These are phyloP conservation scores for Chymomyza caudatula DNA, from an alignment of 2,888 invertebrate species.

Conservation along the genomic window DNA sequence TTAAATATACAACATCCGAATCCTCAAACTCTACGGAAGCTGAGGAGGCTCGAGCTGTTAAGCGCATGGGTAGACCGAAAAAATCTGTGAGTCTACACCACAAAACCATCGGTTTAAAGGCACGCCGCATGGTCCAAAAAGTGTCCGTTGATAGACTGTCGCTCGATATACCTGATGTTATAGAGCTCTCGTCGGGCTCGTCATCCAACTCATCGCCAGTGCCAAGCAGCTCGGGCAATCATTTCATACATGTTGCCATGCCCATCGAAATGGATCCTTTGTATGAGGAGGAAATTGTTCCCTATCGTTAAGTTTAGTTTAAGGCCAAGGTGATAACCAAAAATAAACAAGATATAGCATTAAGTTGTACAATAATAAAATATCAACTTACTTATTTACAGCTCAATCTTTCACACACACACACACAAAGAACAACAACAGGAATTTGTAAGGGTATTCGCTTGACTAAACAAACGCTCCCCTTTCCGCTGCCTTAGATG, in stretches of 20 bases:
- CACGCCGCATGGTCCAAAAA: neutral
- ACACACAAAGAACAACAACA: neutral
- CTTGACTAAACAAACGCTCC: neutral
- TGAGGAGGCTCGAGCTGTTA: constrained; percentile 30
- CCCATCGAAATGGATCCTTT: constrained; percentile 63
- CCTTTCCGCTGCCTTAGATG: neutral
- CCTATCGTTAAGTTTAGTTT: constrained; percentile 33
- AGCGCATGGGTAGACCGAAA: neutral
- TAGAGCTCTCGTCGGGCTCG: constrained; percentile 59
- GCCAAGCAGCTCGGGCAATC: constrained; percentile 16
- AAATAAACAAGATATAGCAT: neutral
- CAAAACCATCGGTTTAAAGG: neutral
- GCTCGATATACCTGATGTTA: constrained; percentile 17
- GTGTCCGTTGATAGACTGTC: constrained; percentile 28
- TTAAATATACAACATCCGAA: constrained; percentile 50
- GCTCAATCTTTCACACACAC: neutral
- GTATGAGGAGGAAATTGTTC: constrained; percentile 72
- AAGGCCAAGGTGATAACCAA: neutral
- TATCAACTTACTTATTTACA: constrained; percentile 4
- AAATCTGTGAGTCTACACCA: neutral
- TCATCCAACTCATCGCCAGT: constrained; percentile 17
- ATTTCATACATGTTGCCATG: constrained; percentile 19
- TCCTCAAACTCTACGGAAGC: constrained; percentile 53
- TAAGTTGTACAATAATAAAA: neutral
- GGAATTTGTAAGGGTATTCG: neutral